Percentiles rank a stretch among this genome's conserved stretches.
These are phyloP conservation scores for Hyphantria cunea DNA, from an alignment of 1,140 invertebrate species.

Conservation along the genomic window DNA sequence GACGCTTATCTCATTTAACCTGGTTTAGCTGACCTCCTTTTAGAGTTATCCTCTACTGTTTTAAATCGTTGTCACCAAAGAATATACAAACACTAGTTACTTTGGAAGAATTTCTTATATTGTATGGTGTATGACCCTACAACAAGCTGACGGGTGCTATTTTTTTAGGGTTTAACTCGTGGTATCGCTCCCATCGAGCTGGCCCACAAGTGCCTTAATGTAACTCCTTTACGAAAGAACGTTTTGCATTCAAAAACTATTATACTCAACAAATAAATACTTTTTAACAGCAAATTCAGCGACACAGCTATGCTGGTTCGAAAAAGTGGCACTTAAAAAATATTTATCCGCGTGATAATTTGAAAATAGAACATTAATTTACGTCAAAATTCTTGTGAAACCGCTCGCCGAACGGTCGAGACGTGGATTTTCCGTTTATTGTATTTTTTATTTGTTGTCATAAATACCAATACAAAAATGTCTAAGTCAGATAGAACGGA, in stretches of 20 bases:
- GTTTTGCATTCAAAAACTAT: background rate
- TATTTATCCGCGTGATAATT: background rate
- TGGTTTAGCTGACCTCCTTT: background rate
- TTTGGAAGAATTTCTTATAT: too few species aligned
- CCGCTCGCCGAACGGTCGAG: constrained; percentile 1
- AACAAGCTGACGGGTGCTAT: too few species aligned
- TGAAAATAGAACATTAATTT: constrained; percentile 14
- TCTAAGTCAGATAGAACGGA: constrained; percentile 33
- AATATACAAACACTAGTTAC: too few species aligned
- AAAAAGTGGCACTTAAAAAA: constrained; percentile 9
- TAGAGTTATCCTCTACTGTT: background rate
- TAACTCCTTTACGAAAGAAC: too few species aligned
- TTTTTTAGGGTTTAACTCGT: too few species aligned
- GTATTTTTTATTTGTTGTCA: constrained; percentile 21
- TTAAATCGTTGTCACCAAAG: too few species aligned
- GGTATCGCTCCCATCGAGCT: too few species aligned
- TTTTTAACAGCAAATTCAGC: background rate
- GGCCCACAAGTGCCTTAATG: too few species aligned
- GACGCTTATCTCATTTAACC: background rate
- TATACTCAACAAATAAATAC: background rate
- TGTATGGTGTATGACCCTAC: too few species aligned
- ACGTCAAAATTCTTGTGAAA: constrained; percentile 31
- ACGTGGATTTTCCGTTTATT: background rate
- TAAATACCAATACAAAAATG: too few species aligned
- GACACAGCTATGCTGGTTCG: background rate